Base-by-base conservation (phyloP, 2,888 invertebrate genomes). In the Sinopyrophorus schimmeli region DNA sequence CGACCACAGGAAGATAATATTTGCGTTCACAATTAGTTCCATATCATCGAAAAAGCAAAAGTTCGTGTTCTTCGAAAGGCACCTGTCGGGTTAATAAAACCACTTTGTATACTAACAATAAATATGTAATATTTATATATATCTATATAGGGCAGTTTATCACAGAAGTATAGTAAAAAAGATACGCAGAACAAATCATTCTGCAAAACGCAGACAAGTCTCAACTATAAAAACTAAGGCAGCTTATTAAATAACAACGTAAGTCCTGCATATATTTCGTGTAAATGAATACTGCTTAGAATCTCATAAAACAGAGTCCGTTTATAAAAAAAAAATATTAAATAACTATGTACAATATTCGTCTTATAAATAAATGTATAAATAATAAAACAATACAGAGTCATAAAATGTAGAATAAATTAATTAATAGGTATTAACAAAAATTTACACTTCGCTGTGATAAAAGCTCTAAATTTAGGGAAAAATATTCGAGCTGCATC, bases 1-100 rank as follows among this genome's bases (percentile, higher is more conserved):
- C 53, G 53, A 54, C 56, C 56, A 47, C 62, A 62, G 60, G 60
- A 64, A 64, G 63, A 62, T 56, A 61, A 62, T 64, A 61, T 64
- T 62, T 60, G 54, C 54, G 42, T 57, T 56, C 32, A 44, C 55
- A 51, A 58, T 61, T 61, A 60, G 59, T 55, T 38, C 23, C 31
- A 18, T 9, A 16, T 24, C 17, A 42, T 37, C 16, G 16, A 34
- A 11, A 41, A 39, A 32, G 26, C 10, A 26, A n/a, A n/a, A n/a
- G 12, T 31, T 28, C 12, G 34, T n/a, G 11, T 26, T 37, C 10
- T 43, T 26, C 14, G 11, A 17, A 24, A 10, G 12, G 16, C 7
- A 26, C 5, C 4, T 18, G 18, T 34, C 17, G 9, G 23, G 43
- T 26, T 27, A 50, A 53, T 40, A 49, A 49, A 30, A 53, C 49